phyloP scores from a whole-genome alignment of 2,113 vertebrate species.

The Chamaetylas fuelleborni region DNA sequence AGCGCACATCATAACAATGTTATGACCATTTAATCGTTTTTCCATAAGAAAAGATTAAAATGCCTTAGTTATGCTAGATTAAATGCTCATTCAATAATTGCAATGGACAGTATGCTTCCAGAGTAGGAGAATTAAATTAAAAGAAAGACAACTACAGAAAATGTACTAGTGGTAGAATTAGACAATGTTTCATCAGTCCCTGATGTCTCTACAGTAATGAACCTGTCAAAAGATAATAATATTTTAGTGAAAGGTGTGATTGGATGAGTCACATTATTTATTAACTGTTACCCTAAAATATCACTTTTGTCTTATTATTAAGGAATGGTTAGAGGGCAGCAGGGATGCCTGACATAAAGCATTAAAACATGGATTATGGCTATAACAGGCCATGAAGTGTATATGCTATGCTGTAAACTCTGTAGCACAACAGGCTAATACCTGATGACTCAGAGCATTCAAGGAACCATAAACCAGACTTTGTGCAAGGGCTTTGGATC shows the following conservation, averaged over 20 bases:
- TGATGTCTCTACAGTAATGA: conserved; percentile 83
- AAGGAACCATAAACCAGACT: neutral
- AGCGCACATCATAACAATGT: conserved; percentile 64
- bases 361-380: conserved; percentile 75
- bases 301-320: conserved; percentile 83
- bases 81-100: conserved; percentile 84
- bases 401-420: neutral
- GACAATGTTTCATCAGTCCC: conserved; percentile 76
- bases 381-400: conserved; percentile 40
- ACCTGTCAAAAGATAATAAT: conserved; percentile 91
- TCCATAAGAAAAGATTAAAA: conserved; percentile 82
- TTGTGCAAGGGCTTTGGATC: neutral
- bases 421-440: conserved; percentile 18
- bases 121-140: conserved; percentile 86
- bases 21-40: conserved; percentile 77
- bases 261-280: conserved; percentile 86
- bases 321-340: conserved; percentile 75
- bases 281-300: conserved; percentile 89
- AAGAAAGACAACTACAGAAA: conserved; percentile 80
- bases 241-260: conserved; percentile 84
- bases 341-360: conserved; percentile 81
- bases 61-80: conserved; percentile 78
- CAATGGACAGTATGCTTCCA: conserved; percentile 84
- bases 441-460: neutral
- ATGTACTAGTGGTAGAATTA: conserved; percentile 81